Evolutionary conservation across 2,113 vertebrate genomes (phyloP).

Genomic region (Chionomys nivalis): DNA sequence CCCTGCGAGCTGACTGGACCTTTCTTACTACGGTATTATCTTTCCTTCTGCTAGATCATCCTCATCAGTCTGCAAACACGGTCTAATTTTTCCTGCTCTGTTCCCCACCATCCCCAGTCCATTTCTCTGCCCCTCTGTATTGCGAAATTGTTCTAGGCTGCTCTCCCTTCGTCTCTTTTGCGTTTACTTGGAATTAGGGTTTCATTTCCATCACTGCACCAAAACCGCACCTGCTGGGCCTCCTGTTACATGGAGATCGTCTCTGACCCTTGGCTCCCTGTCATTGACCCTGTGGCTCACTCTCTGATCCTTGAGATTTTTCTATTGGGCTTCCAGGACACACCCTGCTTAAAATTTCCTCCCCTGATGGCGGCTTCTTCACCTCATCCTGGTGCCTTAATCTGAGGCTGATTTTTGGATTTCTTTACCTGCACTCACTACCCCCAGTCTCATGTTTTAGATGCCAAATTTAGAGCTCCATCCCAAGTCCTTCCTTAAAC

Average conservation of each 20-base stretch:
- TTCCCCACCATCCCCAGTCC: background rate
- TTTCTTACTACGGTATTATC: background rate
- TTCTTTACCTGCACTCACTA: background rate
- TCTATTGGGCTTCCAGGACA: background rate
- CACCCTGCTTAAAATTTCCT: background rate
- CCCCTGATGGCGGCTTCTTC: background rate
- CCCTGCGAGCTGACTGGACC: background rate
- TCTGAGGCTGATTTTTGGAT: background rate
- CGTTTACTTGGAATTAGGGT: background rate
- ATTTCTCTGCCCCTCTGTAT: background rate
- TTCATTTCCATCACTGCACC: background rate
- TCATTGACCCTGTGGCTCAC: background rate
- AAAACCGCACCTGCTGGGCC: background rate
- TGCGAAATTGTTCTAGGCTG: background rate
- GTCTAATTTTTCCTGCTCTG: background rate
- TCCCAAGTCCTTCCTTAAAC: background rate
- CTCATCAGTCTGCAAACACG: background rate
- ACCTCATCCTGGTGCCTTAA: background rate
- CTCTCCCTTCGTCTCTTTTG: background rate
- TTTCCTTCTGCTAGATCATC: background rate
- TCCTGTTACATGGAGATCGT: background rate
- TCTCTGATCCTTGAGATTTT: background rate
- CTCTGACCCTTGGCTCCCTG: background rate
- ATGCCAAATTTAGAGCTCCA: background rate
- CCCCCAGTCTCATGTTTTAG: background rate